A percentile compares a stretch with the other conserved stretches of the same genome.
Evolutionary conservation across 2,113 vertebrate species (phyloP).

Genomic region (Pycnonotus jocosus): DNA sequence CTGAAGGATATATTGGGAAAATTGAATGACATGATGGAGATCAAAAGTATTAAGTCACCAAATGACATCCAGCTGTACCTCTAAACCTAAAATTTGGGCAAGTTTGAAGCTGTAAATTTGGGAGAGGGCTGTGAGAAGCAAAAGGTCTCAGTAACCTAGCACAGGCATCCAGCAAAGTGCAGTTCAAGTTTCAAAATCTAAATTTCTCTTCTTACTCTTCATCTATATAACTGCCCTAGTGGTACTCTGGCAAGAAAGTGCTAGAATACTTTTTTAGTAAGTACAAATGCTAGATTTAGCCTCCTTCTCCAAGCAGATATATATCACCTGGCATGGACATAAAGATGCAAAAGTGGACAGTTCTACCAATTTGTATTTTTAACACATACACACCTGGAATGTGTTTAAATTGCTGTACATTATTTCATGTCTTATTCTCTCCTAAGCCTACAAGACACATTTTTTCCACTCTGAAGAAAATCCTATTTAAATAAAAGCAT

Average conservation of each 20-base stretch:
- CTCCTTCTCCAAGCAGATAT: background rate
- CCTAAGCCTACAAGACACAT: background rate
- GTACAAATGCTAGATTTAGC: background rate
- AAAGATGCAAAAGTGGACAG: background rate
- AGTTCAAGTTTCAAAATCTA: background rate
- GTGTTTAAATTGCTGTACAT: background rate
- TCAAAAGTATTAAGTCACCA: background rate
- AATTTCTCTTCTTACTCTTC: background rate
- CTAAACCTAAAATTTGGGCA: background rate
- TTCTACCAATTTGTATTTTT: background rate
- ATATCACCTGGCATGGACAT: background rate
- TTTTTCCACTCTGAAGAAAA: background rate
- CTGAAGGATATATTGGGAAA: background rate
- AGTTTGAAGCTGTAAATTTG: background rate
- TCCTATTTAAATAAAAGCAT: background rate
- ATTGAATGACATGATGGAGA: background rate
- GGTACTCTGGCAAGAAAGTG: background rate
- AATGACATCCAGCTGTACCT: background rate
- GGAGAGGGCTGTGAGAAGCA: background rate
- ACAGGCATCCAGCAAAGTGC: background rate
- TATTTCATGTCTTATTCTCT: background rate
- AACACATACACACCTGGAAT: background rate
- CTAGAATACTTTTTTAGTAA: background rate
- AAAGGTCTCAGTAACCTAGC: background rate
- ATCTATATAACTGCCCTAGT: background rate